Conservation (phyloP, 1,140 invertebrate genomes). For the Temnothorax curvispinosus region DNA sequence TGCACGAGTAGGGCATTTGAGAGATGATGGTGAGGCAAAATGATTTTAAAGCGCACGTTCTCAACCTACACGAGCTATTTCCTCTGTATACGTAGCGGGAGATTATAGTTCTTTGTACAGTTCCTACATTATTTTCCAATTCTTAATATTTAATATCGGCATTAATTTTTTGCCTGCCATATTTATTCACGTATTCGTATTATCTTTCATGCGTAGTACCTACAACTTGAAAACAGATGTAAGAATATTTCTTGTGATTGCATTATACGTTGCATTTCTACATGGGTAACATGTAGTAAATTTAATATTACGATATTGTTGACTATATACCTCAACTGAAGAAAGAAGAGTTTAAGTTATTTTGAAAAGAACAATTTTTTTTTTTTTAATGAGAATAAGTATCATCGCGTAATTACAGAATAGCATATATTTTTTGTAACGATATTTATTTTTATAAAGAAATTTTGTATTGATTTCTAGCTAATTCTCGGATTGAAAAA, state of each 20-base stretch:
- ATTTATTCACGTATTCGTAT: not conserved
- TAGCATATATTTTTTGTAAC: not conserved
- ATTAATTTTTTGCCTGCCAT: not conserved
- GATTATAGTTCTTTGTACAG: not conserved
- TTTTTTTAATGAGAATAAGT: no score
- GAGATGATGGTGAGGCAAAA: slow-evolving; percentile 19
- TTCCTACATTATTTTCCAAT: not conserved
- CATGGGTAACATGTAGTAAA: no score
- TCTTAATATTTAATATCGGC: not conserved
- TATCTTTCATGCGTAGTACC: not conserved
- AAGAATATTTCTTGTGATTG: not conserved
- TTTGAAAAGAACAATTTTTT: no score
- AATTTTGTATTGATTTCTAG: not conserved
- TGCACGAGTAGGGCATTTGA: slow-evolving; percentile 20
- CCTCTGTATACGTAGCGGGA: not conserved
- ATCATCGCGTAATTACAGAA: no score
- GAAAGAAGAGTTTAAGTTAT: not conserved
- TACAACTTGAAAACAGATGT: not conserved
- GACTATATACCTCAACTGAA: no score
- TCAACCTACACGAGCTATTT: not conserved
- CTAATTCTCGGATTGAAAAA: not conserved
- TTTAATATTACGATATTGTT: no score
- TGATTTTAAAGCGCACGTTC: slow-evolving; percentile 23
- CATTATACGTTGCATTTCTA: no score
- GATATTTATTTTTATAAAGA: not conserved